phyloP scores from a whole-genome alignment of 1,140 invertebrate genomes.

The Ips nitidus region DNA sequence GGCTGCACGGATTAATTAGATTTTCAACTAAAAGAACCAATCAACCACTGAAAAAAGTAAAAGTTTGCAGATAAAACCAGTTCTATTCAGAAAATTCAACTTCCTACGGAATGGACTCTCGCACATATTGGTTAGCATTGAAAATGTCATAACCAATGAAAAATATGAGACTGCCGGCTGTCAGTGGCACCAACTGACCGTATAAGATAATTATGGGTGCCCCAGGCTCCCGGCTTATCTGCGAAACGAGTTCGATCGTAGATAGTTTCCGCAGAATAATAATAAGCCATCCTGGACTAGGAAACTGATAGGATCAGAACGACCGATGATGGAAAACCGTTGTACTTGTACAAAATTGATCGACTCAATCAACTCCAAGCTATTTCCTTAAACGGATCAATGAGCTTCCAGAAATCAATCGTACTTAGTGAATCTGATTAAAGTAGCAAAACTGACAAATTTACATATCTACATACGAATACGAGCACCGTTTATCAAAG shows the following conservation, averaged over 20 bases:
- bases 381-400: too few species aligned
- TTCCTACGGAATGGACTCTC: conserved; percentile 7
- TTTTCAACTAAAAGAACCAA: too few species aligned
- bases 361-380: too few species aligned
- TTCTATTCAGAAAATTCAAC: background rate
- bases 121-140: conserved; percentile 8
- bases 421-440: too few species aligned
- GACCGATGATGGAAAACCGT: background rate
- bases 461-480: too few species aligned
- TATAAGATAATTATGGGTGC: conserved; percentile 30
- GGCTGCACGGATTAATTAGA: too few species aligned
- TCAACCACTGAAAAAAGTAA: too few species aligned
- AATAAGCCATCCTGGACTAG: background rate
- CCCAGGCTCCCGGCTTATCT: conserved; percentile 21
- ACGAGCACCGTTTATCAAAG: too few species aligned
- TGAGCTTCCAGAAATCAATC: too few species aligned
- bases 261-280: conserved; percentile 19
- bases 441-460: too few species aligned
- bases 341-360: too few species aligned
- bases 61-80: too few species aligned
- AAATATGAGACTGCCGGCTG: conserved; percentile 25
- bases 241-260: conserved; percentile 10
- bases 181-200: conserved; percentile 30
- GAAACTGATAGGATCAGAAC: conserved; percentile 5
- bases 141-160: conserved; percentile 28